phyloP scores from a whole-genome alignment of 1,140 invertebrate genomes.

The Pseudachorutes palmiensis region DNA sequence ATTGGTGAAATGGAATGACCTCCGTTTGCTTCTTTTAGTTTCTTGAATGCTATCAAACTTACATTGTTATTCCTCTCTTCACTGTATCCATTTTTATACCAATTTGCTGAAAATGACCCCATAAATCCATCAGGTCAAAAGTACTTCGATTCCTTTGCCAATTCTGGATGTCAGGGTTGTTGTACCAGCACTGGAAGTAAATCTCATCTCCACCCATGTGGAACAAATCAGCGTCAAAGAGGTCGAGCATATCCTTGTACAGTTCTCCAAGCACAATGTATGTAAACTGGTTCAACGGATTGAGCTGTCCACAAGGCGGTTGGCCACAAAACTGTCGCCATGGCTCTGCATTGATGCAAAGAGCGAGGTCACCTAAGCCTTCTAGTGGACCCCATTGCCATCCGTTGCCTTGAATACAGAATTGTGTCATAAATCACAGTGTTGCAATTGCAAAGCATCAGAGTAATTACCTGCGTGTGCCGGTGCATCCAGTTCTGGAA shows the following conservation, averaged over 20 bases:
- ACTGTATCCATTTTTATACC: no score
- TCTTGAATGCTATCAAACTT: slow-evolving; percentile 26
- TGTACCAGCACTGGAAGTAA: slow-evolving; percentile 41
- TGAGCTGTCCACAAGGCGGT: slow-evolving; percentile 36
- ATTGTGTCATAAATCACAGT: neutral
- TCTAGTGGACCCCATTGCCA: slow-evolving; percentile 37
- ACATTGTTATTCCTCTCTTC: no score
- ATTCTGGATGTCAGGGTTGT: slow-evolving; percentile 38
- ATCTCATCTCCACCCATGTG: slow-evolving; percentile 44
- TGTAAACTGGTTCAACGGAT: slow-evolving; percentile 26
- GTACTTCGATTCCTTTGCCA: slow-evolving; percentile 38
- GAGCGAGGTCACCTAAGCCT: slow-evolving; percentile 34
- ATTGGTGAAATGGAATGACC: slow-evolving; percentile 25
- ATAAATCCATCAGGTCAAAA: slow-evolving; percentile 38
- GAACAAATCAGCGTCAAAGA: slow-evolving; percentile 39
- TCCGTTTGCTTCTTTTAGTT: slow-evolving; percentile 28
- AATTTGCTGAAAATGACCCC: slow-evolving; percentile 32
- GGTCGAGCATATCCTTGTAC: slow-evolving; percentile 43
- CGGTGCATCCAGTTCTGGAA: slow-evolving; percentile 43
- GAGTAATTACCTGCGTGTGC: slow-evolving; percentile 41
- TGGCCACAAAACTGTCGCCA: slow-evolving; percentile 34
- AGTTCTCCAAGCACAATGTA: slow-evolving; percentile 27
- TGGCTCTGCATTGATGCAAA: slow-evolving; percentile 37
- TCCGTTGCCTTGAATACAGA: slow-evolving; percentile 28
- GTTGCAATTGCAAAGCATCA: neutral